Base-by-base conservation (phyloP, 30 jellyfish, hydroid and myxozoan genomes). In the Cassiopea xamachana region DNA sequence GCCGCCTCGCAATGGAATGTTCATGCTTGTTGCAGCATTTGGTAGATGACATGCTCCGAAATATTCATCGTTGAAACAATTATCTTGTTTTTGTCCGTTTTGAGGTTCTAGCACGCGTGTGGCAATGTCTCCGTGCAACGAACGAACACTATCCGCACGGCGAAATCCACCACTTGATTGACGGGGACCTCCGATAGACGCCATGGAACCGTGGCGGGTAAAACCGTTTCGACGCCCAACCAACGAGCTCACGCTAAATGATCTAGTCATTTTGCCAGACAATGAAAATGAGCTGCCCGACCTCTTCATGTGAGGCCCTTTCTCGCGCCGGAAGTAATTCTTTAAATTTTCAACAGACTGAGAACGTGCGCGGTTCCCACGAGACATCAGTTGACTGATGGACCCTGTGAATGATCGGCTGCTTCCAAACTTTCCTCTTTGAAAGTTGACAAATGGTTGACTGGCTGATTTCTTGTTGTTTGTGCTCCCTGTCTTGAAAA, bases 391-490 rank as follows among this genome's bases (percentile, higher is more conserved):
- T 62, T 82, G 92, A 47, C 97, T 78, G 44, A 90, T 76, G 13
- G 97, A 91, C 3, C 82, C 93, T 1, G 97, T 60, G 75, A 91
- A 79, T 39, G 97, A 91, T 6, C 97, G 81, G 17, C 94, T 82
- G 76, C 97, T 91, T 5, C 91, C 83, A 68, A 75, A 91, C 51
- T 91, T 45, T 46, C 81, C 91, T 4, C 97, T 89, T n/a, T 93
- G 82, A 15, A 91, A 91, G 64, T 76, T 62, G 39, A 27, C 39
- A 27, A 27, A 27, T 27, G 39, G 39, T 27, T 27, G 39, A 27
- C 39, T 27, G 71, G 71, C 69, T 45, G 97, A 14, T 7, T 16
- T 62, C 84, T 70, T 87, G 39, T 46, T 18, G 89, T 48, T 46
- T 10, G 70, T 79, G 59, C 86, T 72, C 2, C 69, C 47, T 60